Percentiles rank a stretch among this genome's conserved stretches.
phyloP scores from a whole-genome alignment of 2,113 vertebrate species.

The Anoura caudifer region DNA sequence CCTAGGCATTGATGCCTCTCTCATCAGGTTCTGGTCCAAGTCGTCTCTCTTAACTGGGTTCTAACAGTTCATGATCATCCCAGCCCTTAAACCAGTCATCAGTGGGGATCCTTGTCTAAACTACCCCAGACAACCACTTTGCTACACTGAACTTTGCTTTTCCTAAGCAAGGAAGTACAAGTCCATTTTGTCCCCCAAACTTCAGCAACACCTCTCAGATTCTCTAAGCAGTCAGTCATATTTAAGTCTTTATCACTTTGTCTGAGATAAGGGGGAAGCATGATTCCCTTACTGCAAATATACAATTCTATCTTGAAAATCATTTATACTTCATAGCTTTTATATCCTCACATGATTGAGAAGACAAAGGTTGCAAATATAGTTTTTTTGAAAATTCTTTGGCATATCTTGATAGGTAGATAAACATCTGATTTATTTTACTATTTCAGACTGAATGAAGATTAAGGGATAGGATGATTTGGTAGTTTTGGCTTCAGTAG shows the following conservation, averaged over 20 bases:
- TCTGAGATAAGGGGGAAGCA: background rate
- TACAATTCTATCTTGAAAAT: background rate
- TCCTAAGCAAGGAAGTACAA: background rate
- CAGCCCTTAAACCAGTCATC: background rate
- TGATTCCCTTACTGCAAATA: background rate
- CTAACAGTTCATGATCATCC: background rate
- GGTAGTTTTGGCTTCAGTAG: background rate
- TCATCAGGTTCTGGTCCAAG: background rate
- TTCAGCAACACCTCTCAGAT: background rate
- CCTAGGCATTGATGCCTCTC: background rate
- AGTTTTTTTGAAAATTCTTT: background rate
- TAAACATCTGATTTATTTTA: background rate
- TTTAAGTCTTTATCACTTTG: background rate
- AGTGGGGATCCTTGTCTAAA: background rate
- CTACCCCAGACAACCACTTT: background rate
- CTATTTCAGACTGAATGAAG: background rate
- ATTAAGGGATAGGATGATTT: background rate
- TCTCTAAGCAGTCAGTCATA: background rate
- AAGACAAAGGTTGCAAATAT: background rate
- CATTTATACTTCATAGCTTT: background rate
- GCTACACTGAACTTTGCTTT: background rate
- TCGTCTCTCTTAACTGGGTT: background rate
- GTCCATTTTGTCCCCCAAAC: background rate
- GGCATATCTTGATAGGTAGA: background rate
- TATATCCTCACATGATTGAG: background rate